Evolutionary conservation across 2,888 invertebrate genomes (phyloP), one percentile per base, ranked within the genome.

Genomic region (Flexamia atlantica): DNA sequence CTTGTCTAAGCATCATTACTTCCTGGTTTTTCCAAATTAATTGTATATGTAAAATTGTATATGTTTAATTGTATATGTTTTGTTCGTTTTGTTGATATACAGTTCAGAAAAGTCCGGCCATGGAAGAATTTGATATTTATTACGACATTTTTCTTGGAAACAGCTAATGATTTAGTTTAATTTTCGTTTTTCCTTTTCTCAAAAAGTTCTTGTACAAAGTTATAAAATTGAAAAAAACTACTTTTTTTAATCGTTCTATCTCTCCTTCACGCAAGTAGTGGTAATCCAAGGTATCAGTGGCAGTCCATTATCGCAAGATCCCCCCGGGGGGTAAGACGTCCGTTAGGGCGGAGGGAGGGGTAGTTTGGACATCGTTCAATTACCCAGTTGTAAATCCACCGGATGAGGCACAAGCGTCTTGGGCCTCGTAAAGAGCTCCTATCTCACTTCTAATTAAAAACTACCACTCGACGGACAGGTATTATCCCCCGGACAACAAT

Each of bases 331-430:
- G 64, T 14, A 64, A 64, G 64, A 64, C 28, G 70, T 36, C 70
- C 32, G 60, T 68, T 7, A 7, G 40, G n/a, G 70, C 2, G 70
- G 36, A 23, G 40, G 42, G 28, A 25, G 60, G 81, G 81, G 25
- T 42, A 70, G 70, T 50, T 68, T 70, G 82, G 82, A 68, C 68
- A 50, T 46, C 46, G 82, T 82, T 50, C 82, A 82, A 82, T 82
- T 82, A 70, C 82, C 70, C 70, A 23, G 82, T 46, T 25, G 64
- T 81, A 81, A 81, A 81, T 81, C 81, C 64, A 30, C 40, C 81
- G 64, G 64, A 81, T 81, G 81, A 81, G 25, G 81, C 80, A 80
- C 80, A 28, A 32, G 23, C 53, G 70, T 82, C 82, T 82, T 82
- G 82, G 82, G 82, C 28, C 28, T 82, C 82, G 53, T 82, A 82